Conservation (phyloP, 2,797 vertebrate species). For the Pseudochirops cupreus region DNA sequence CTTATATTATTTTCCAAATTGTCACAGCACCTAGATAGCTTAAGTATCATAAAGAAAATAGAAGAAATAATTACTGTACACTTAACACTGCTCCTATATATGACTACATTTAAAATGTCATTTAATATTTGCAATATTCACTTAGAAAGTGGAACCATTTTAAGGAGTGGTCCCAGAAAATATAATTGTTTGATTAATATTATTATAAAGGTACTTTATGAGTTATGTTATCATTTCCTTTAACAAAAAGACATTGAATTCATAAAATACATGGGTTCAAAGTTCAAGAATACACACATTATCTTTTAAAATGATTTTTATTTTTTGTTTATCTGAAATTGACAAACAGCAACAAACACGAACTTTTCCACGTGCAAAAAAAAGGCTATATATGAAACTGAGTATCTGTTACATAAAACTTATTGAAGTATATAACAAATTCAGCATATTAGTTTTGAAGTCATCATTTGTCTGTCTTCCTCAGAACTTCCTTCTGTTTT, state of each 20-base stretch:
- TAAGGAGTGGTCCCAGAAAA: conserved; percentile 38
- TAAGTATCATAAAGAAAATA: conserved; percentile 8
- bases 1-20: conserved; percentile 37
- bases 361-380: not conserved
- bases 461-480: not conserved
- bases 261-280: not conserved
- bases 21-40: not conserved
- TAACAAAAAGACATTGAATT: not conserved
- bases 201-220: not conserved
- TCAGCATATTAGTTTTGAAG: not conserved
- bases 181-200: conserved; percentile 40
- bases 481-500: not conserved
- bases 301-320: not conserved
- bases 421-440: not conserved
- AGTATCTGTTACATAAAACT: not conserved
- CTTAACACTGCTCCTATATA: not conserved
- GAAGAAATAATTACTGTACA: conserved; percentile 45
- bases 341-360: not conserved
- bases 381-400: not conserved
- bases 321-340: not conserved
- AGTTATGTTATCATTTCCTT: conserved; percentile 5
- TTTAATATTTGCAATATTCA: conserved; percentile 60
- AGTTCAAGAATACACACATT: not conserved
- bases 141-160: conserved; percentile 72
- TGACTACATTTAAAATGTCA: conserved; percentile 64